Conservation (phyloP, 2,113 vertebrate species). For the Thamnaconus septentrionalis region DNA sequence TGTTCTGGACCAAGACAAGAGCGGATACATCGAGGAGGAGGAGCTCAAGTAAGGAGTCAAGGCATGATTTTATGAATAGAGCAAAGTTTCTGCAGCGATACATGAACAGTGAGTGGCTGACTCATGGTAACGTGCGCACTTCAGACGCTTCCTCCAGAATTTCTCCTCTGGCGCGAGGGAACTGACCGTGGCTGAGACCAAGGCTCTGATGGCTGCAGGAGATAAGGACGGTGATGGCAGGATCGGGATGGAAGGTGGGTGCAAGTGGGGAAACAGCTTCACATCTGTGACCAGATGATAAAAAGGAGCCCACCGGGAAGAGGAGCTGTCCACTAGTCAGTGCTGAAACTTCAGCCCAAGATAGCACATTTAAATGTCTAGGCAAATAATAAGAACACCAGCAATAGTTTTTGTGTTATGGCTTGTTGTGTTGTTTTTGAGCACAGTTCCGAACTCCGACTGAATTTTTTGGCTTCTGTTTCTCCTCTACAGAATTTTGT, state of each 20-base stretch:
- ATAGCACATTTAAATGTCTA: not conserved
- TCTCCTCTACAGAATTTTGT: slow-evolving; percentile 75
- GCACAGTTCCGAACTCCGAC: not conserved
- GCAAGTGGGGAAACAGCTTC: slow-evolving; percentile 5
- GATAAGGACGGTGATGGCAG: slow-evolving; percentile 81
- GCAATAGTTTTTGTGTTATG: too few relatives aligned
- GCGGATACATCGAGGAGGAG: slow-evolving; percentile 78
- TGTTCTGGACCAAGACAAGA: slow-evolving; percentile 75
- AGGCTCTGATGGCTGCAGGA: slow-evolving; percentile 71
- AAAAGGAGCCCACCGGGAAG: not conserved
- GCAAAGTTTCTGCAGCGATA: slow-evolving; percentile 14
- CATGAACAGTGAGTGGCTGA: slow-evolving; percentile 1
- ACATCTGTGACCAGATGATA: not conserved
- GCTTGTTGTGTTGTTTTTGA: not conserved
- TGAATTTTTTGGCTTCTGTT: slow-evolving; percentile 7
- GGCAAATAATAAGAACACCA: not conserved
- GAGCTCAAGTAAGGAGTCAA: slow-evolving; percentile 75
- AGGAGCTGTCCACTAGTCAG: slow-evolving; percentile 48
- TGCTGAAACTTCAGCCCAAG: slow-evolving; percentile 52
- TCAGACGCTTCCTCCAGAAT: slow-evolving; percentile 80
- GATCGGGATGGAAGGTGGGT: slow-evolving; percentile 80
- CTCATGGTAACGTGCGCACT: not conserved
- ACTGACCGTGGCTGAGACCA: slow-evolving; percentile 76
- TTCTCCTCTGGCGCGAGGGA: slow-evolving; percentile 70
- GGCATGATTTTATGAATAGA: slow-evolving; percentile 40